A percentile compares a stretch with the other conserved stretches of the same genome.
phyloP scores from a whole-genome alignment of 2,888 invertebrate genomes.

The Gryllus longicercus region DNA sequence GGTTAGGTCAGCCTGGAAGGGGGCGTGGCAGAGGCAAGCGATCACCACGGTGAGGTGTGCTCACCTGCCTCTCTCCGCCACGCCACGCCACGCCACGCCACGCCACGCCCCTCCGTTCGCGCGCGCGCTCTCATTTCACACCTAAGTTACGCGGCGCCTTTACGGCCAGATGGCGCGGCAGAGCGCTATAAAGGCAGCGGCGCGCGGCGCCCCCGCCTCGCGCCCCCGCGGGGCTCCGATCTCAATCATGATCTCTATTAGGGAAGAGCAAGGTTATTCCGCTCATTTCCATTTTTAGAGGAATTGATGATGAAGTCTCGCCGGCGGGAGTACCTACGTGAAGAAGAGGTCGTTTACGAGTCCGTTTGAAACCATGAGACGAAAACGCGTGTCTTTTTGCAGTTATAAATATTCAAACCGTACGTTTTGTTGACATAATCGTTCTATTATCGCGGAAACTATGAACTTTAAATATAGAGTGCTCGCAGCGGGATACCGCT shows the following conservation, averaged over 20 bases:
- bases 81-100: too few species aligned
- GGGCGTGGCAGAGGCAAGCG: too few species aligned
- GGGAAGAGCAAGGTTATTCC: not conserved
- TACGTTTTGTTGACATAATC: too few species aligned
- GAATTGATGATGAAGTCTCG: constrained; percentile 4
- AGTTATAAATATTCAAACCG: too few species aligned
- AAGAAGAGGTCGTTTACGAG: not conserved
- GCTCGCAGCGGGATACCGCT: too few species aligned
- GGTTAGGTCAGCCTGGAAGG: too few species aligned
- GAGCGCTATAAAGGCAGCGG: not conserved
- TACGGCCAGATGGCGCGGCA: not conserved
- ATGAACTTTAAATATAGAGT: too few species aligned
- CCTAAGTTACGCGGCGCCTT: not conserved
- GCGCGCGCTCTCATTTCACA: not conserved
- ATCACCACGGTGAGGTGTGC: too few species aligned
- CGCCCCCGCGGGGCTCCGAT: not conserved
- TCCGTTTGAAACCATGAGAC: not conserved
- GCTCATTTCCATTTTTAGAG: constrained; percentile 3
- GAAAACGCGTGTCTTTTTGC: not conserved
- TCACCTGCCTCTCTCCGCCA: too few species aligned
- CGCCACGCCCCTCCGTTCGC: too few species aligned
- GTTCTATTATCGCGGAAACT: too few species aligned
- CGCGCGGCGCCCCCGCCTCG: not conserved
- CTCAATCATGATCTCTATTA: constrained; percentile 17
- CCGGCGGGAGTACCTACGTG: not conserved